phyloP scores from a whole-genome alignment of 2,797 vertebrate species.

The Acropternis orthonyx region DNA sequence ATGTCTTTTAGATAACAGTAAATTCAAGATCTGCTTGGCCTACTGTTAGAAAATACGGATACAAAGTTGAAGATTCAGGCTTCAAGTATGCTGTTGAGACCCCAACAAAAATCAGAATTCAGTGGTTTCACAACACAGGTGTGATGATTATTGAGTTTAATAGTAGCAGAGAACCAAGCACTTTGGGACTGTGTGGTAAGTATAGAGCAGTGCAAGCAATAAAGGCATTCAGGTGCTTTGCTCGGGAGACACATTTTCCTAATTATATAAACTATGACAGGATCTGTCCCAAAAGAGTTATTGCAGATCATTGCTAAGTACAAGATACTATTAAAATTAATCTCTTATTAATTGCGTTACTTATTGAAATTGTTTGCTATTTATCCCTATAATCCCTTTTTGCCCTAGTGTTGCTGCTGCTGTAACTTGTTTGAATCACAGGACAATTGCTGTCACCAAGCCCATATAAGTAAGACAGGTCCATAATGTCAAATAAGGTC shows the following conservation, averaged over 20 bases:
- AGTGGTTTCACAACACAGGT: constrained; percentile 95
- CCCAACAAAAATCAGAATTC: constrained; percentile 86
- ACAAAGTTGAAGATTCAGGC: constrained; percentile 91
- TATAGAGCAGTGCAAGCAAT: not conserved
- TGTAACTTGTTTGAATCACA: not conserved
- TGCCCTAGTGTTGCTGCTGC: not conserved
- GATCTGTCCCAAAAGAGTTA: not conserved
- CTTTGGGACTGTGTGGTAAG: constrained; percentile 90
- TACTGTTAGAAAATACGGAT: constrained; percentile 90
- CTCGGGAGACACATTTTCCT: not conserved
- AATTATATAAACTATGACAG: not conserved
- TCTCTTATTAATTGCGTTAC: not conserved
- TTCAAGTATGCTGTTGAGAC: constrained; percentile 92
- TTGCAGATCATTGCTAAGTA: not conserved
- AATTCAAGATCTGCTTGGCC: constrained; percentile 88
- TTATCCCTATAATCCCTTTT: not conserved
- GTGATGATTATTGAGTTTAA: constrained; percentile 92
- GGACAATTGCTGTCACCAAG: not conserved
- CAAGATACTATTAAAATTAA: not conserved
- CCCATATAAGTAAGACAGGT: not conserved
- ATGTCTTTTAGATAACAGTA: constrained; percentile 82
- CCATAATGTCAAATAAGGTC: not conserved
- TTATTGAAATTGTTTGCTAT: not conserved
- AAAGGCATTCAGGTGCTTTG: not conserved
- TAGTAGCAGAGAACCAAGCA: constrained; percentile 74